These are phyloP conservation scores for Lynx canadensis DNA, from an alignment of 2,113 vertebrate species.

Conservation along the genomic window DNA sequence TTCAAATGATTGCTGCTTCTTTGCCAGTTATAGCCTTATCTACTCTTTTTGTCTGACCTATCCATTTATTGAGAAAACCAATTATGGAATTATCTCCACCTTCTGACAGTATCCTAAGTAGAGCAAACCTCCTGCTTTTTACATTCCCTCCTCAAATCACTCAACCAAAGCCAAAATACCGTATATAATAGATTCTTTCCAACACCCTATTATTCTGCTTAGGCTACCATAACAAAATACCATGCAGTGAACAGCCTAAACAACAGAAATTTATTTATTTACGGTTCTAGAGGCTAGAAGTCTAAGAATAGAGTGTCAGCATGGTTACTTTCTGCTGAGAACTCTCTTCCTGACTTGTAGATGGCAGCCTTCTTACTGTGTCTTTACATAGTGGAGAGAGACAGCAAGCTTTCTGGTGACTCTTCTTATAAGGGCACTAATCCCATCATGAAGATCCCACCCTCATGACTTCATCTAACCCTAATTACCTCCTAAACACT, in stretches of 20 bases:
- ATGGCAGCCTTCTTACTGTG: neutral
- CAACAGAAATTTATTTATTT: neutral
- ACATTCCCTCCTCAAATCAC: neutral
- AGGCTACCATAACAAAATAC: neutral
- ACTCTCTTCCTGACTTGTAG: neutral
- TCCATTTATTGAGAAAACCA: neutral
- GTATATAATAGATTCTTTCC: neutral
- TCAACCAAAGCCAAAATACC: neutral
- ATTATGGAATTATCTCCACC: neutral
- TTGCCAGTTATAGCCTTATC: neutral
- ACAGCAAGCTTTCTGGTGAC: neutral
- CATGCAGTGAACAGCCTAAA: neutral
- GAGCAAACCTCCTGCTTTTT: neutral
- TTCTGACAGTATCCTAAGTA: neutral
- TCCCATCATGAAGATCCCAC: neutral
- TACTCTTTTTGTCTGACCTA: neutral
- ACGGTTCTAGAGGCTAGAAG: neutral
- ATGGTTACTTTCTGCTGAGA: neutral
- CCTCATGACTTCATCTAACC: neutral
- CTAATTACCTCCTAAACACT: neutral
- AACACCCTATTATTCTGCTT: neutral
- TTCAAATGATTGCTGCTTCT: neutral
- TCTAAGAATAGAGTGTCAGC: neutral
- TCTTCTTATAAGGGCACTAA: neutral
- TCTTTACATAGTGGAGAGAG: neutral